Conservation (phyloP, 2,797 vertebrate genomes). For the Rachycentron canadum region DNA sequence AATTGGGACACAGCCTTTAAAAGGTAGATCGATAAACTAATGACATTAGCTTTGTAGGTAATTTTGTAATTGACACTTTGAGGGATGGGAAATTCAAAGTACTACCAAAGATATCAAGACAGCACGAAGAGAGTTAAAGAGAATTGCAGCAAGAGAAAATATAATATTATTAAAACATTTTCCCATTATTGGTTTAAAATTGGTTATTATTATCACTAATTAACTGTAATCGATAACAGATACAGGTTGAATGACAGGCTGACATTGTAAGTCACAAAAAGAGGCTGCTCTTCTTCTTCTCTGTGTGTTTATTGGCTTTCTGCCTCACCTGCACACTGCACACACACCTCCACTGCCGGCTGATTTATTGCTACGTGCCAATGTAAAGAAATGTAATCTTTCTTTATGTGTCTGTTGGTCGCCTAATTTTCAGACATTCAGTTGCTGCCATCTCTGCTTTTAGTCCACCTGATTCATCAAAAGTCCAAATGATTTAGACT, state of each 20-base stretch:
- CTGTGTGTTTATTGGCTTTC: slow-evolving; percentile 21
- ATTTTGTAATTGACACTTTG: no score
- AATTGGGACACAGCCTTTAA: no score
- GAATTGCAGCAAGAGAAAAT: no score
- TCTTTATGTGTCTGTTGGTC: slow-evolving; percentile 28
- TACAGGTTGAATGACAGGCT: not conserved
- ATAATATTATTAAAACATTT: no score
- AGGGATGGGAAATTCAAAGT: no score
- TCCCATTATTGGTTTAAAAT: no score
- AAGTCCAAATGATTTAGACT: slow-evolving; percentile 55
- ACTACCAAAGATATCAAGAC: no score
- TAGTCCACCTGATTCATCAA: slow-evolving; percentile 62
- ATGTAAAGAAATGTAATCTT: slow-evolving; percentile 30
- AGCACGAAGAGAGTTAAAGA: no score
- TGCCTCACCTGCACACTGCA: slow-evolving; percentile 14
- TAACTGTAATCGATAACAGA: not conserved
- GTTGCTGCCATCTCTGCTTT: slow-evolving; percentile 46
- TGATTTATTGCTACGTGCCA: slow-evolving; percentile 35
- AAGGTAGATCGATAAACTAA: no score
- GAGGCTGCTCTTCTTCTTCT: slow-evolving; percentile 3
- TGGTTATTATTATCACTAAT: not conserved
- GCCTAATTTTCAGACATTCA: slow-evolving; percentile 31
- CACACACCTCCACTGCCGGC: not conserved
- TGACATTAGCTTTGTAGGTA: no score
- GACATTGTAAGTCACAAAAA: not conserved